A percentile compares a stretch with the other conserved stretches of the same genome.
Evolutionary conservation across 2,797 vertebrate species (phyloP).

Genomic region (Adrianichthys oophorus): DNA sequence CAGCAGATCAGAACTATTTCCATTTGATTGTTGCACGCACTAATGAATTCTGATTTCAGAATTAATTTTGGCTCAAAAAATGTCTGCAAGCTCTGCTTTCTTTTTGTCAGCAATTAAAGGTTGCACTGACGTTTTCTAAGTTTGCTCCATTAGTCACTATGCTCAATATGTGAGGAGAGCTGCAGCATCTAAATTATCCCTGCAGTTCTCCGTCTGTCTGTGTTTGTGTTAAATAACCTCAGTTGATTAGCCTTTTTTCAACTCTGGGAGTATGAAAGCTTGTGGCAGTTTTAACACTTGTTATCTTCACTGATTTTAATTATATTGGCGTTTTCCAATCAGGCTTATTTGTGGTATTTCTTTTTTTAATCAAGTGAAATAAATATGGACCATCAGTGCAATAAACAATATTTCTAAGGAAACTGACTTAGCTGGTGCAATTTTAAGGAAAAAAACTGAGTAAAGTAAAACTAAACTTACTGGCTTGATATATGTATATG

Average conservation of each 20-base stretch:
- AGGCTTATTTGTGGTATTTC: slow-evolving; percentile 21
- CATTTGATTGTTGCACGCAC: slow-evolving; percentile 3
- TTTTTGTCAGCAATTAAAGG: slow-evolving; percentile 51
- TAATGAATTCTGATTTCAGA: slow-evolving; percentile 35
- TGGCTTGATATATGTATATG: too few species aligned
- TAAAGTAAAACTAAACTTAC: too few species aligned
- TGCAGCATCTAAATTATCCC: slow-evolving; percentile 46
- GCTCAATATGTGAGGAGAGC: slow-evolving; percentile 40
- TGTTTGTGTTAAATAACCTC: slow-evolving; percentile 46
- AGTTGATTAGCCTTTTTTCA: slow-evolving; percentile 33
- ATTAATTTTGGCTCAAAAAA: slow-evolving; percentile 31
- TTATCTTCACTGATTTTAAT: slow-evolving; percentile 43
- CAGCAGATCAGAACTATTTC: slow-evolving; percentile 16
- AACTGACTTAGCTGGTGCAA: slow-evolving; percentile 33
- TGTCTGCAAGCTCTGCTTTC: slow-evolving; percentile 24
- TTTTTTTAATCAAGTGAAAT: slow-evolving; percentile 13
- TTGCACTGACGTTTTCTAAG: slow-evolving; percentile 45
- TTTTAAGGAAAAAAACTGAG: too few species aligned
- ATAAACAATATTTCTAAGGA: slow-evolving; percentile 24
- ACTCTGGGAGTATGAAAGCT: slow-evolving; percentile 35
- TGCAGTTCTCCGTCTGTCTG: slow-evolving; percentile 33
- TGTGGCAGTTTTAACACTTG: slow-evolving; percentile 29
- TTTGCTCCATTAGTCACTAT: slow-evolving; percentile 47
- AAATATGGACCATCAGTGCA: slow-evolving; percentile 32
- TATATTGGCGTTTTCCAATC: slow-evolving; percentile 23